Evolutionary conservation across 2,888 invertebrate species (phyloP), one percentile per base, ranked within the genome.

Genomic region (Eupithecia inturbata): DNA sequence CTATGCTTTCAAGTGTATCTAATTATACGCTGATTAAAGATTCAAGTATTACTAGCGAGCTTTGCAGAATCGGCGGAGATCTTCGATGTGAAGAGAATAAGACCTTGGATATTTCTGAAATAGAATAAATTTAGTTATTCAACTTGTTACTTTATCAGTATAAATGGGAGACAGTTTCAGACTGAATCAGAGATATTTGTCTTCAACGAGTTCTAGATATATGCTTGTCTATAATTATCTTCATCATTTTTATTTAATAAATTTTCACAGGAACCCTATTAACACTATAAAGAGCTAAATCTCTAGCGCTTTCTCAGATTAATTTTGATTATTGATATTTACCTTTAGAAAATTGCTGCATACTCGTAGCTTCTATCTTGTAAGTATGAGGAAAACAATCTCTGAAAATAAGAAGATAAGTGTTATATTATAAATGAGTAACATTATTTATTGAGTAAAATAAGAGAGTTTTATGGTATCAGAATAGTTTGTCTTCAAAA

Each of bases 191-290:
- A 41, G 75, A 57, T 68, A 36, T 45, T 31, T 72, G 49, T 79
- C 80, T 80, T 78, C 79, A 79, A 76, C 74, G 60, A 75, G 49
- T 76, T 79, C 78, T 76, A 78, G 78, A 79, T 77, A 79, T 79
- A 80, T 80, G 80, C 80, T 80, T 80, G 80, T 80, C 80, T 75
- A 14, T 31, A 49, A 75, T 75, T 74, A 75, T 75, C 69, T 62
- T 81, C 80, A 80, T 81, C 80, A 81, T 80, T 68, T 60, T 64
- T 14, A 16, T 12, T 12, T 36, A 36, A 3, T 12, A 36, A 14
- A 39, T 39, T 45, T 45, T 45, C 19, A 45, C 19, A 45, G 45
- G 0, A 19, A 45, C 45, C 19, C 19, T 12, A 45, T 5, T 19
- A 19, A 5, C 19, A 19, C 19, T 6, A 1, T 45, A 19, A 6